phyloP scores from a whole-genome alignment of 2,888 invertebrate species.

The Agonopterix arenella region DNA sequence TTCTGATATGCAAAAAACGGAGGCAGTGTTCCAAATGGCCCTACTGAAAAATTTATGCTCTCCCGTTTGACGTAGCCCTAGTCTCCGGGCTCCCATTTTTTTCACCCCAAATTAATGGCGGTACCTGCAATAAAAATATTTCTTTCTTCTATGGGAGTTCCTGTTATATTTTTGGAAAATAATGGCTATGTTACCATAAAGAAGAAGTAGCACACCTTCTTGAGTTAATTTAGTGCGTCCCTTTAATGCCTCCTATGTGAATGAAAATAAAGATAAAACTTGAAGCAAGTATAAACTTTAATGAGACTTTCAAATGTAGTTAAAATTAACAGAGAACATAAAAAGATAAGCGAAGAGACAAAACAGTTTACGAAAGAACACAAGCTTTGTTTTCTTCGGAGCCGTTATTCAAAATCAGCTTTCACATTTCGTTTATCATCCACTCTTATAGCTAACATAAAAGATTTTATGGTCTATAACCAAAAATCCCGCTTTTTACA shows the following conservation, averaged over 20 bases:
- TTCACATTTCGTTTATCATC: slow-evolving; percentile 1
- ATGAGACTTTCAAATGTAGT: too few species aligned
- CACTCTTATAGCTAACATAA: slow-evolving; percentile 1
- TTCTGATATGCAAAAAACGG: slow-evolving; percentile 61
- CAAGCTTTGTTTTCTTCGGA: too few species aligned
- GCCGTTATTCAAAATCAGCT: too few species aligned
- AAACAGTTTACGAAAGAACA: too few species aligned
- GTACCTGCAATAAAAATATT: slow-evolving; percentile 24
- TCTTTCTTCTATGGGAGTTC: slow-evolving; percentile 20
- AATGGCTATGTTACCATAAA: background rate
- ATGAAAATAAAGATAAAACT: too few species aligned
- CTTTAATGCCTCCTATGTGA: too few species aligned
- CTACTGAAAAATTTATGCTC: slow-evolving; percentile 53
- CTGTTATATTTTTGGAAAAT: slow-evolving; percentile 1
- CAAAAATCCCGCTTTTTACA: background rate
- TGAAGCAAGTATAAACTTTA: too few species aligned
- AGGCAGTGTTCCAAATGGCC: slow-evolving; percentile 39
- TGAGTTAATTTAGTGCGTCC: too few species aligned
- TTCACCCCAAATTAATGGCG: slow-evolving; percentile 36
- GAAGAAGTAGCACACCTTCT: too few species aligned
- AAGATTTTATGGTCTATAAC: slow-evolving; percentile 5
- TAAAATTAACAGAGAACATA: too few species aligned
- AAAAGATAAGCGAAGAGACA: too few species aligned
- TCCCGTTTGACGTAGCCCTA: slow-evolving; percentile 43
- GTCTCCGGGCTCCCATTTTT: slow-evolving; percentile 28